These are phyloP conservation scores for Sciurus carolinensis DNA, from an alignment of 2,797 vertebrate species.

Conservation along the genomic window DNA sequence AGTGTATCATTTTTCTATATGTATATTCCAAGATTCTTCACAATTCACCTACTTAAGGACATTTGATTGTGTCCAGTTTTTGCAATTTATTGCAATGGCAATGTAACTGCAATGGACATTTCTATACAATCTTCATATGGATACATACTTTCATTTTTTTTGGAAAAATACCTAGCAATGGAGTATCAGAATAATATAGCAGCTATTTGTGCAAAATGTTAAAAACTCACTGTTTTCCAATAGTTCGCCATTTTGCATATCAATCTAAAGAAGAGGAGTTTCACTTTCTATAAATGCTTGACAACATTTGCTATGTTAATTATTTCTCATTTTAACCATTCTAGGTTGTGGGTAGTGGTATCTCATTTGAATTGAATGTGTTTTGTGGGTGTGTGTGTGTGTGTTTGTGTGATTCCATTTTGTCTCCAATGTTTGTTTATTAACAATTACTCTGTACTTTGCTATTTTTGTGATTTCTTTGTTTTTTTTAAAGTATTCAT, in stretches of 20 bases:
- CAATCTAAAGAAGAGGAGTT: neutral
- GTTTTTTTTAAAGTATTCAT: neutral
- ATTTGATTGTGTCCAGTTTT: neutral
- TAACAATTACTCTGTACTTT: neutral
- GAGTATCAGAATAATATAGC: neutral
- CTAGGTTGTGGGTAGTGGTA: neutral
- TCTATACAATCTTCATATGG: neutral
- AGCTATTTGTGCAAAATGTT: neutral
- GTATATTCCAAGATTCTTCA: neutral
- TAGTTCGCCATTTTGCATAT: neutral
- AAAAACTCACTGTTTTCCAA: neutral
- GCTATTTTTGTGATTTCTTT: neutral
- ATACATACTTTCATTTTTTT: neutral
- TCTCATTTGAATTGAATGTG: neutral
- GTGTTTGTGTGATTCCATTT: neutral
- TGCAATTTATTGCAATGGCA: too few relatives aligned
- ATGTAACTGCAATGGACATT: neutral
- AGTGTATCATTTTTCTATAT: neutral
- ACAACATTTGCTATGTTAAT: neutral
- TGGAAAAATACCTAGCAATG: neutral
- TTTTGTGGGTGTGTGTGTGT: neutral
- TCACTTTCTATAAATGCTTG: neutral
- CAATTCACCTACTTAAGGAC: neutral
- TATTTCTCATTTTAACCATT: slow-evolving; percentile 20
- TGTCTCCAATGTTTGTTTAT: neutral